Percentiles rank a stretch among this genome's conserved stretches.
phyloP scores from a whole-genome alignment of 2,888 invertebrate genomes.

The Prosapia bicincta region DNA sequence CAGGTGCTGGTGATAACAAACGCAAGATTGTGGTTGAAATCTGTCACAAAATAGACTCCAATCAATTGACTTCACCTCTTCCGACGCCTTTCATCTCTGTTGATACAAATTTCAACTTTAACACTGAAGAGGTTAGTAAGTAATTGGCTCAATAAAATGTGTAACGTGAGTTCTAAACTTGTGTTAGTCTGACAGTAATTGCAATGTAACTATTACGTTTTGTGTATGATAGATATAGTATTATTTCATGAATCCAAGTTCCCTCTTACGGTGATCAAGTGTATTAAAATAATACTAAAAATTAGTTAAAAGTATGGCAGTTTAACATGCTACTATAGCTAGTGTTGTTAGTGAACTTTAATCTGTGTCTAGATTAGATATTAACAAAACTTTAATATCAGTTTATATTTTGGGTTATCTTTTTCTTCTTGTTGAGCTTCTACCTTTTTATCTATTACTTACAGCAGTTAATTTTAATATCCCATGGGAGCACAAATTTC shows the following conservation, averaged over 20 bases:
- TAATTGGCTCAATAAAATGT: constrained; percentile 2
- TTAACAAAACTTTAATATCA: background rate
- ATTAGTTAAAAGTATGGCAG: too few species aligned
- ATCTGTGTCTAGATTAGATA: background rate
- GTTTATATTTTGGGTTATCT: background rate
- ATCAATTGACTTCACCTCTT: constrained; percentile 6
- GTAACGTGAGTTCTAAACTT: background rate
- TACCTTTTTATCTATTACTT: too few species aligned
- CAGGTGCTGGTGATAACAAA: background rate
- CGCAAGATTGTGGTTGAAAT: constrained; percentile 21
- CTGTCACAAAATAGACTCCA: constrained; percentile 21
- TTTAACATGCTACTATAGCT: too few species aligned
- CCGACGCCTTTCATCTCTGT: constrained; percentile 25
- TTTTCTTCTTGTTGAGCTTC: too few species aligned
- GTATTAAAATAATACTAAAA: too few species aligned
- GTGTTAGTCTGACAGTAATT: background rate
- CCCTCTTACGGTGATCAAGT: too few species aligned
- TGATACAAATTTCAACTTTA: constrained; percentile 17
- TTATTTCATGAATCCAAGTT: too few species aligned
- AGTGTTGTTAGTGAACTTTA: too few species aligned
- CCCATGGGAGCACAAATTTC: too few species aligned
- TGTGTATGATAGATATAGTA: too few species aligned
- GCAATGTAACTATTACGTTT: too few species aligned
- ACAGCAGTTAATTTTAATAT: too few species aligned
- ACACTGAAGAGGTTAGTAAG: constrained; percentile 24